Conservation (phyloP, 2,888 invertebrate genomes). For the Chromoteleia sp. region DNA sequence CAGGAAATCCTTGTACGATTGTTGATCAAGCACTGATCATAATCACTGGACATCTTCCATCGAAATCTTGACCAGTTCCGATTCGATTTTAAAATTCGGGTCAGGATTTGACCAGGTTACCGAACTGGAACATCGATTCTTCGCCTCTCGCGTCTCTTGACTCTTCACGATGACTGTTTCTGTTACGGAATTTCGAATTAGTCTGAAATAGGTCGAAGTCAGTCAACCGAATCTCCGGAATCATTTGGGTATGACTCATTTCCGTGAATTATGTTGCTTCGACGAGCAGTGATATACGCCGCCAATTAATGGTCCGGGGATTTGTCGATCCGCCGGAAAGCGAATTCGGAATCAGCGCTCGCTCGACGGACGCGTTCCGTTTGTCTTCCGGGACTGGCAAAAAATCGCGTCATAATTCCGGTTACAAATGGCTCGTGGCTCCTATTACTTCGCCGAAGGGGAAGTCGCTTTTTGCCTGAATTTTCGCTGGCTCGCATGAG, state of each 20-base stretch:
- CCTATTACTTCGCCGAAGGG: constrained; percentile 34
- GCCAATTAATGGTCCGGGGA: constrained; percentile 80
- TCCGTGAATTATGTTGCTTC: constrained; percentile 77
- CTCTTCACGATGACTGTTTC: not conserved
- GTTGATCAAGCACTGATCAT: not conserved
- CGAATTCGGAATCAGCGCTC: constrained; percentile 75
- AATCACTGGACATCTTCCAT: not conserved
- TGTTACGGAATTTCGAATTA: not conserved
- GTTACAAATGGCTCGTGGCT: constrained; percentile 55
- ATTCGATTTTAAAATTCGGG: not conserved
- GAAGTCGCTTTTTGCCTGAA: constrained; percentile 32
- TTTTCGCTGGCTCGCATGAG: constrained; percentile 35
- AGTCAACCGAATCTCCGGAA: constrained; percentile 14
- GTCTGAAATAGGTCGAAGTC: not conserved
- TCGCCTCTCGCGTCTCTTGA: not conserved
- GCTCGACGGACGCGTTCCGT: constrained; percentile 52
- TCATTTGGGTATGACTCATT: constrained; percentile 64
- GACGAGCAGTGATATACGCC: constrained; percentile 77
- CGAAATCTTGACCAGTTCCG: not conserved
- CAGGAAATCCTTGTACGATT: no score
- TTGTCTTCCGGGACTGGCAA: constrained; percentile 52
- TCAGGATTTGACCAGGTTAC: not conserved
- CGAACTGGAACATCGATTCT: not conserved
- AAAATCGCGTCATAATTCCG: constrained; percentile 63
- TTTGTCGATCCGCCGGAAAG: constrained; percentile 78